Base-by-base conservation (phyloP, 2,888 invertebrate species). In the Heliconius cydno region DNA sequence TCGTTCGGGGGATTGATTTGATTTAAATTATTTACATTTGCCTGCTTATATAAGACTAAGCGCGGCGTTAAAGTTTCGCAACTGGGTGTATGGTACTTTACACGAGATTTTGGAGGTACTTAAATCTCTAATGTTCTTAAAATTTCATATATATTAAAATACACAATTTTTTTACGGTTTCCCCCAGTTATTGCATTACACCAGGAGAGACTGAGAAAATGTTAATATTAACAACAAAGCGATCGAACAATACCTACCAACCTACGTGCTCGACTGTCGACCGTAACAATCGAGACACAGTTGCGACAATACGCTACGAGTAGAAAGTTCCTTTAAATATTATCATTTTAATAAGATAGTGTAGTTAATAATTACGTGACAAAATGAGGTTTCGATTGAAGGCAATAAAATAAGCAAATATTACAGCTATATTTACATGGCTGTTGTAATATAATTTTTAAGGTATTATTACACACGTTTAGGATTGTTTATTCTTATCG, bases 261-360 rank as follows among this genome's bases (percentile, higher is more conserved):
- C 34, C 7, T 81, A 82, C 82, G 82, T 83, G 82, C 79, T 73
- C 78, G 57, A 46, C 52, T 41, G 74, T 70, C 70, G 76, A 68
- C 73, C 68, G 76, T 70, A 65, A 70, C 71, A 52, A 79, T 82
- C 76, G 82, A 76, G 81, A 74, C 77, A 76, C 73, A 65, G 30
- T 78, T 78, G 68, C 76, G 66, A 78, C 78, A 79, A 76, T 81
- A 68, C 25, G 77, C 66, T 28, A 41, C 66, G 65, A 81, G 46
- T 79, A 82, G 82, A 82, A 82, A 82, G 82, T 79, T 72, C 63
- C 30, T 19, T 70, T 41, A 68, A 60, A 63, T 74, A 46, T 68
- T 67, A 34, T 52, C 30, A n/a, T 9, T 76, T 68, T 15, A 57
- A 76, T 67, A 52, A 67, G 66, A 66, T 76, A 67, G 7, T 67